Conservation (phyloP, 2,888 invertebrate species). For the Caenorhabditis macrosperma region DNA sequence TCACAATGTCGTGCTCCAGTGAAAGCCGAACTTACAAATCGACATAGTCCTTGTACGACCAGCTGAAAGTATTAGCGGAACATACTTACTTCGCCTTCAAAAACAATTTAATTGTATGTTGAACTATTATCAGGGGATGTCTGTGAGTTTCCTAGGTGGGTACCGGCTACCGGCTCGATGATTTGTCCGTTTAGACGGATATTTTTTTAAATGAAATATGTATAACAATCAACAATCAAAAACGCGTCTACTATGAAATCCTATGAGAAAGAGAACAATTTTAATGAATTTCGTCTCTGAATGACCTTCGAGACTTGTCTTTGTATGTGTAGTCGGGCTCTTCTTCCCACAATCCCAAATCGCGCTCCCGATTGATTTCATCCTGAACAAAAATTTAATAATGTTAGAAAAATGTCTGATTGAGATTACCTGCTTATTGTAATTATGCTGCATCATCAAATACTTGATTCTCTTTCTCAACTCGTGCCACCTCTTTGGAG, state of each 20-base stretch:
- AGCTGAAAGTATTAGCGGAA: no score
- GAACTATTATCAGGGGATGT: no score
- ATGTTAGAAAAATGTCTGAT: neutral
- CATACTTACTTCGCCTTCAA: no score
- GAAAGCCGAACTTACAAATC: no score
- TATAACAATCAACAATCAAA: conserved; percentile 7
- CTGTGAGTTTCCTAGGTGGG: no score
- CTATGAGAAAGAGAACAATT: neutral
- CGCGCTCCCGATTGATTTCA: conserved; percentile 77
- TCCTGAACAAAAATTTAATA: conserved; percentile 66
- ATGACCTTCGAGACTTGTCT: conserved; percentile 78
- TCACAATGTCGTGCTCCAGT: no score
- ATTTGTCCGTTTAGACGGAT: no score
- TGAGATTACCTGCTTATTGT: conserved; percentile 73
- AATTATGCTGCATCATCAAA: conserved; percentile 79
- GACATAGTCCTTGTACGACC: no score
- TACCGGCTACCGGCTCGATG: no score
- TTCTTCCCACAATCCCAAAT: conserved; percentile 79
- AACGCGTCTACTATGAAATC: neutral
- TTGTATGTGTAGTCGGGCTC: conserved; percentile 80
- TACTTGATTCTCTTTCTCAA: conserved; percentile 79
- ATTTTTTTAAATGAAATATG: no score
- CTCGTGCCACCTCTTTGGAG: conserved; percentile 79
- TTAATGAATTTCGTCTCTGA: conserved; percentile 73
- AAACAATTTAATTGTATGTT: no score